These are phyloP conservation scores for Pissodes strobi DNA, from an alignment of 1,140 invertebrate genomes.

Conservation along the genomic window DNA sequence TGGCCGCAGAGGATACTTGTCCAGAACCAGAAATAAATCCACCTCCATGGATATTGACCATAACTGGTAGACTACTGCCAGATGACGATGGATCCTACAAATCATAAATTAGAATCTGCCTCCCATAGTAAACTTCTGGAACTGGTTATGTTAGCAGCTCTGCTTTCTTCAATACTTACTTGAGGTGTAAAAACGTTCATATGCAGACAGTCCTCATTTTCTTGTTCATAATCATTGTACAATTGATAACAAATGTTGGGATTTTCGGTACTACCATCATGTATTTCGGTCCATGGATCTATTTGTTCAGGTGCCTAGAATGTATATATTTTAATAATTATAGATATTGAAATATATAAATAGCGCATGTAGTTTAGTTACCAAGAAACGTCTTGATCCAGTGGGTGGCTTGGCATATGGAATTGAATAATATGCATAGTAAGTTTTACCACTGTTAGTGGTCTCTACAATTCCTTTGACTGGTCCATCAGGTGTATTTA, in stretches of 20 bases:
- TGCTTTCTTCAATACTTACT: slow-evolving; percentile 15
- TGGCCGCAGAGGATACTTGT: background rate
- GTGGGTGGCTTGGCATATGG: slow-evolving; percentile 23
- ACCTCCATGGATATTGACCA: slow-evolving; percentile 24
- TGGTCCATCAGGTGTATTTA: slow-evolving; percentile 28
- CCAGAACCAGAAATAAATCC: slow-evolving; percentile 18
- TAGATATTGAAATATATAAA: too few relatives aligned
- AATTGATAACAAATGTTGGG: slow-evolving; percentile 18
- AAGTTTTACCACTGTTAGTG: slow-evolving; percentile 3
- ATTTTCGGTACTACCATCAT: slow-evolving; percentile 13
- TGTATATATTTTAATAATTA: too few relatives aligned
- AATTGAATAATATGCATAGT: slow-evolving; percentile 21
- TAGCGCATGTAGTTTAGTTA: background rate
- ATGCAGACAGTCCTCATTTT: slow-evolving; percentile 25
- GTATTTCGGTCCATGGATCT: slow-evolving; percentile 18
- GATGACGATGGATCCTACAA: slow-evolving; percentile 4
- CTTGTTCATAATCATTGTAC: background rate
- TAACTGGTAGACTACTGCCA: slow-evolving; percentile 6
- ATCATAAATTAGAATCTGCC: too few relatives aligned
- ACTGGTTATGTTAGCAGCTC: too few relatives aligned
- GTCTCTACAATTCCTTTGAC: background rate
- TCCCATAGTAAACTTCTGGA: too few relatives aligned
- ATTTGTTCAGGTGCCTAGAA: slow-evolving; percentile 12
- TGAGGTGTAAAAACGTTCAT: slow-evolving; percentile 22
- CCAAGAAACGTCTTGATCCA: slow-evolving; percentile 13